Evolutionary conservation across 2,797 vertebrate species (phyloP), one percentile per base, ranked within the genome.

Genomic region (Acipenser transmontanus): DNA sequence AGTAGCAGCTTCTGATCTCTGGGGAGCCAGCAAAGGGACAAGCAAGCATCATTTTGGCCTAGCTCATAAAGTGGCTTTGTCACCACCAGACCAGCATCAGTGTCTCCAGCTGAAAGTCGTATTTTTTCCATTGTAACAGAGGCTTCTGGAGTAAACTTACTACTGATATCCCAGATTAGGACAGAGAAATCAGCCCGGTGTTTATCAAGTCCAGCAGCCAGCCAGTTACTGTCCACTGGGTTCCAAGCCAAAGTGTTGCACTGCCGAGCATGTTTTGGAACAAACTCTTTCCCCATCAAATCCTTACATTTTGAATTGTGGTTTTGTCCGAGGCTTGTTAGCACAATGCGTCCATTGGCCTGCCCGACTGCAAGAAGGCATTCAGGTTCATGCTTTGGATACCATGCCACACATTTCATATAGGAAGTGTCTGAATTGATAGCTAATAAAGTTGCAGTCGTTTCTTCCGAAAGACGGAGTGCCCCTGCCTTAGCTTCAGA

Each of bases 351-450:
- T 34, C 97, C 97, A 1, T 99, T 99, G 66, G 97, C 96, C 78
- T 99, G 97, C 10, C 96, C 97, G 56, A 99, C 96, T 0, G 97
- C 97, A 0, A 99, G 88, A 61, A 99, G 86, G 81, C 97, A 99
- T 75, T 99, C 97, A 0, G 96, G 94, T 79, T 98, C 96, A 0
- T 93, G 94, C 72, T 95, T 98, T 0, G 97, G 96, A 79, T 97
- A 99, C 97, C 97, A 99, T 50, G 96, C 96, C 72, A 98, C 95
- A 17, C 97, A 99, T 83, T 99, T 99, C 95, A 99, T 98, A 68
- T 99, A 99, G 0, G 97, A 96, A 0, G 97, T 97, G 65, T 99
- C 97, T 0, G 97, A 98, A 76, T 99, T 99, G 66, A 99, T 97
- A 17, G 96, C 95, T 1, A 99, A 75, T 1, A 99, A 81, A 0